Base-by-base conservation (phyloP, 2,113 vertebrate species). In the Ellobius talpinus region DNA sequence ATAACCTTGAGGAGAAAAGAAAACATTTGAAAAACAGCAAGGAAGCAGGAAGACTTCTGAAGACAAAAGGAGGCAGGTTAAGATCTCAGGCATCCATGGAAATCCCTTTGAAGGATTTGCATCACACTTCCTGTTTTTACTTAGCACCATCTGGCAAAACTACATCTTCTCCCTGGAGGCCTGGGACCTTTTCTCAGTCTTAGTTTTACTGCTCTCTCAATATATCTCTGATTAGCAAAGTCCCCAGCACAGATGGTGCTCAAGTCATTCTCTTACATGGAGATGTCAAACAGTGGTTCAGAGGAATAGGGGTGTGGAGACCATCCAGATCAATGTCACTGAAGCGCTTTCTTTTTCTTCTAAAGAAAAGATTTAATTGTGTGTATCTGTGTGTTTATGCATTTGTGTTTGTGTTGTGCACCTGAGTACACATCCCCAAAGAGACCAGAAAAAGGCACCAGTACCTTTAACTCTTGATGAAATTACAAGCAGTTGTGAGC, bases 61-160 rank as follows among this genome's bases (percentile, higher is more conserved):
- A 33, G 31, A 95, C 9, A 66, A 39, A 94, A 47, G 17, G 19
- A 85, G 79, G 36, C 0, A 61, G 14, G 50, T 55, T 86, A 85
- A 61, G 65, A 85, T 52, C 1, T 26, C 36, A 70, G 52, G n/a
- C 63, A 21, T 12, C n/a, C 63, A 2, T 24, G 23, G 39, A 5
- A 50, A 47, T 85, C 39, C 13, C 12, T 50, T 68, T 31, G 45
- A 58, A 97, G 61, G 14, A 14, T n/a, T 65, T 61, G 9, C 9
- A 1, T 70, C 72, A 68, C 24, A 89, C 55, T 81, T 66, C 61
- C 73, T 88, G 79, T 68, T 97, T 97, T 88, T 87, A 93, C 89
- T 95, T 92, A 65, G 85, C 45, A 89, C 29, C 76, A 95, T 95
- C 47, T 97, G 92, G 88, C 88, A 95, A 86, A 90, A 61, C 42